A percentile compares a stretch with the other conserved stretches of the same genome.
Evolutionary conservation across 2,888 invertebrate genomes (phyloP).

Genomic region (Caradrina kadenii): DNA sequence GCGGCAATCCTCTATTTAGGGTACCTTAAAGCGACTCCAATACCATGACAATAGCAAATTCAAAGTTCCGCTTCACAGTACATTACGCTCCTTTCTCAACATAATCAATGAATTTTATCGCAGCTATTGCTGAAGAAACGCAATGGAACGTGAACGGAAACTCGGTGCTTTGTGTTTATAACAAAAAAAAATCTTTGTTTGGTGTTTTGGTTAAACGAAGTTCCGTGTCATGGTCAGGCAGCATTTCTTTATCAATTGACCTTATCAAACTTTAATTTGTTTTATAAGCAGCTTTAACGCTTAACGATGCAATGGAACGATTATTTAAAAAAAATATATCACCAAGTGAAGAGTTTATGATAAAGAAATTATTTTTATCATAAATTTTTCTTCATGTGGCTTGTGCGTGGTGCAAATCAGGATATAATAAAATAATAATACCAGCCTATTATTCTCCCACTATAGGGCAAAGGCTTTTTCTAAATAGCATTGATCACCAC

Average conservation of each 20-base stretch:
- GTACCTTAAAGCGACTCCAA: conserved; percentile 25
- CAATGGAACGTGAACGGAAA: conserved; percentile 50
- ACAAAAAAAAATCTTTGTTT: conserved; percentile 26
- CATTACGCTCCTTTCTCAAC: conserved; percentile 42
- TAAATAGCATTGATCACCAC: no score
- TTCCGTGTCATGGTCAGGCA: conserved; percentile 46
- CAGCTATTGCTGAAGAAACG: conserved; percentile 43
- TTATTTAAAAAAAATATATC: no score
- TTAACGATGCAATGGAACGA: background rate
- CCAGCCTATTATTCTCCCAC: no score
- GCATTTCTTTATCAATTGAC: conserved; percentile 32
- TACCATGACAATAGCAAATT: conserved; percentile 42
- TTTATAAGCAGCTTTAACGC: conserved; percentile 24
- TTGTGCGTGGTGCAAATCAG: no score
- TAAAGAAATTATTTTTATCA: no score
- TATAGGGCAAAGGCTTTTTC: no score
- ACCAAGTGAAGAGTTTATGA: no score
- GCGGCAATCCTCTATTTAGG: conserved; percentile 20
- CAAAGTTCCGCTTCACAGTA: conserved; percentile 49
- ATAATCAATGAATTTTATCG: conserved; percentile 53
- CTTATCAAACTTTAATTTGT: conserved; percentile 22
- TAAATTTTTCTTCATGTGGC: no score
- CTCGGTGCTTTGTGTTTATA: conserved; percentile 28
- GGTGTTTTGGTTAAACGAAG: conserved; percentile 39
- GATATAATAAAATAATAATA: no score